Evolutionary conservation across 2,113 vertebrate genomes (phyloP), one percentile per base, ranked within the genome.

Genomic region (Phrynocephalus versicolor): DNA sequence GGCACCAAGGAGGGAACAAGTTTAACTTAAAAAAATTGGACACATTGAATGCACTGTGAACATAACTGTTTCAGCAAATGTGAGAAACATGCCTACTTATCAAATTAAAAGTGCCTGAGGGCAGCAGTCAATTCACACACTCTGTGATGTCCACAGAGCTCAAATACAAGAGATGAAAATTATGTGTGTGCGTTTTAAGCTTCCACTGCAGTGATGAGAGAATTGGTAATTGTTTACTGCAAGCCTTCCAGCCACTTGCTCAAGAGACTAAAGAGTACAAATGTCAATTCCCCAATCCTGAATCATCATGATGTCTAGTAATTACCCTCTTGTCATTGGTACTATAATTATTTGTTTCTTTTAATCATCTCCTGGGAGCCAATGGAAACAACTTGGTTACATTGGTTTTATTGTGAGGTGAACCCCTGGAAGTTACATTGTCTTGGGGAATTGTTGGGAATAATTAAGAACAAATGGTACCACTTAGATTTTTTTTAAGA

Each of bases 221-320:
- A 87, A 64, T 70, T 37, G 87, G 13, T 74, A 88, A 78, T 58
- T 85, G 85, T 89, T 92, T 88, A 86, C 37, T 72, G 39, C 60
- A 80, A 90, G 30, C 72, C 83, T 89, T 87, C 83, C 51, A 92
- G 67, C 1, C 64, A 27, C 90, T 89, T 95, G 21, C 62, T 93
- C 86, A 89, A 86, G 78, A 90, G 55, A 76, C 69, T 81, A 71
- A 78, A 85, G 77, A 91, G 76, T 76, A 88, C 10, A 83, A 89
- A 78, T 77, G 90, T 90, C 75, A 88, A 84, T 90, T 89, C 18
- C 82, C 62, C 88, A 91, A 82, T 79, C 88, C 92, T 75, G 71
- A 62, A 67, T 81, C 88, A 77, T 87, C 51, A 62, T 69, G 60
- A 69, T 71, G n/a, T 81, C 69, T 88, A 81, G 65, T 84, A 91